Percentiles rank a stretch among this genome's conserved stretches.
Conservation (phyloP, 2,888 invertebrate species). For the Tromatobia lineatoria region DNA sequence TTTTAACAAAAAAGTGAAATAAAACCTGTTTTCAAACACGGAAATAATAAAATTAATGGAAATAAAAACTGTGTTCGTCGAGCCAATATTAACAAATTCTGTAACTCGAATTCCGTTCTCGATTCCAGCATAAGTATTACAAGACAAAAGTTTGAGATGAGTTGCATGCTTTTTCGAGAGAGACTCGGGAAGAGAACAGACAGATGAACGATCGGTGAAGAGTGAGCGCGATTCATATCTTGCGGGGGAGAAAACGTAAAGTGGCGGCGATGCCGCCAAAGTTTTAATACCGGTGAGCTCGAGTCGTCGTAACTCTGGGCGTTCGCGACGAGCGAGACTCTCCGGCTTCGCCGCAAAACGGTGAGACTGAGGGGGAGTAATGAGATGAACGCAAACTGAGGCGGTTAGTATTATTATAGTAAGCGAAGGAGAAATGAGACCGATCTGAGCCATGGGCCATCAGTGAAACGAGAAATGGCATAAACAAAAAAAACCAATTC, state of each 20-base stretch:
- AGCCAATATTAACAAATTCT: background rate
- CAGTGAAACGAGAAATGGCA: constrained; percentile 3
- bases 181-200: constrained; percentile 14
- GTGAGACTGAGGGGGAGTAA: constrained; percentile 3
- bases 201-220: constrained; percentile 19
- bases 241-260: background rate
- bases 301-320: background rate
- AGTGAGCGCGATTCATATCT: background rate
- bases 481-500: constrained; percentile 27
- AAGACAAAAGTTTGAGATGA: constrained; percentile 14
- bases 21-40: background rate
- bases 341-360: constrained; percentile 21
- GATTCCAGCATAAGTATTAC: background rate
- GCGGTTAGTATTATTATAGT: constrained; percentile 24
- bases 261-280: constrained; percentile 19
- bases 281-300: constrained; percentile 26
- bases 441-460: constrained; percentile 10
- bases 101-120: background rate
- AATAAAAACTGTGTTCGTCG: background rate
- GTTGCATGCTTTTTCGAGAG: background rate
- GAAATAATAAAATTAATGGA: background rate
- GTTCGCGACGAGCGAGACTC: constrained; percentile 29
- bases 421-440: background rate
- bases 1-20: too few relatives aligned
- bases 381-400: constrained; percentile 10